These are phyloP conservation scores for Isaurus tuberculatus DNA, from an alignment of 92 coral and sea anemone species.

Conservation along the genomic window DNA sequence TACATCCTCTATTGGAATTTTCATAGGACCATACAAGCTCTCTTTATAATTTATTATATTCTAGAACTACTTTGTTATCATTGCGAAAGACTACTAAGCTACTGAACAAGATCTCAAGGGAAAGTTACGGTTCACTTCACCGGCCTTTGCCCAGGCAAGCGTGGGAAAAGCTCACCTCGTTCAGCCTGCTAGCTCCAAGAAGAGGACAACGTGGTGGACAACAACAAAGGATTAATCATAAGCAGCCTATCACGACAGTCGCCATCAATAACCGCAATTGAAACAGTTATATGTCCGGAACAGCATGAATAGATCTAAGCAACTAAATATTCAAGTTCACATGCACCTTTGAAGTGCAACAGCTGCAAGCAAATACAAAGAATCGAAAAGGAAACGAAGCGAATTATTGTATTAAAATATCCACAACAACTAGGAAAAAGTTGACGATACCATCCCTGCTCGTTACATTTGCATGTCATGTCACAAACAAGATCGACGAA, in stretches of 20 bases:
- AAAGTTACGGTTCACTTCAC: background rate
- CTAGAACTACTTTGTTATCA: background rate
- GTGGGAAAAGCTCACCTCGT: background rate
- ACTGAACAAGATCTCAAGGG: background rate
- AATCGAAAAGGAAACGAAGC: background rate
- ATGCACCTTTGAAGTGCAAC: background rate
- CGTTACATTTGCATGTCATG: background rate
- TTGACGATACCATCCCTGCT: background rate
- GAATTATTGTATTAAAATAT: background rate
- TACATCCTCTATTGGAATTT: no score
- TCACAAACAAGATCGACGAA: background rate
- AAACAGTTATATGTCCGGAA: background rate
- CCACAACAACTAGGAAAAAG: background rate
- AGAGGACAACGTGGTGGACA: conserved; percentile 10
- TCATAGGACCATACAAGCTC: background rate
- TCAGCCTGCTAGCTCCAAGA: background rate
- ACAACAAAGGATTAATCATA: conserved; percentile 1
- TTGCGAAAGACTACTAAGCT: background rate
- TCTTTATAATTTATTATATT: background rate
- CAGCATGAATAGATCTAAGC: background rate
- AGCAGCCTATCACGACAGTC: background rate
- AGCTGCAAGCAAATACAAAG: background rate
- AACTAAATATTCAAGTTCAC: background rate
- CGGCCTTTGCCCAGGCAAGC: background rate
- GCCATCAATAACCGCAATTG: background rate